These are phyloP conservation scores for Allobates femoralis DNA, from an alignment of 2,797 vertebrate genomes.

Conservation along the genomic window DNA sequence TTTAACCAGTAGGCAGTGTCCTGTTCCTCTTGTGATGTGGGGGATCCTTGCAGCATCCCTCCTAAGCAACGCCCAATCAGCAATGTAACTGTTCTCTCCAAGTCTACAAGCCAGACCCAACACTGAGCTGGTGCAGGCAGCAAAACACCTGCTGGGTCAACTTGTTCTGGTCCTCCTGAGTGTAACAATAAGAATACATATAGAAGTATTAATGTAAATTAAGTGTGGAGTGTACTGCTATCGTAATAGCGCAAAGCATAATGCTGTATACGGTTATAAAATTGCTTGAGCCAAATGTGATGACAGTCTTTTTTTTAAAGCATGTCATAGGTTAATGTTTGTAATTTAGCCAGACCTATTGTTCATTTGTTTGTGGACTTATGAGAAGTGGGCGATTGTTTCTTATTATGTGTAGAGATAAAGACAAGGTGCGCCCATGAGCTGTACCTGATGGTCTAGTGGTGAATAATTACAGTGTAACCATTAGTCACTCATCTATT, in stretches of 20 bases:
- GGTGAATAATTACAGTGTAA: no score
- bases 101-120: slow-evolving; percentile 97
- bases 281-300: neutral
- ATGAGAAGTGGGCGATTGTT: no score
- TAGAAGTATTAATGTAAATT: neutral
- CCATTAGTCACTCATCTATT: no score
- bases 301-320: no score
- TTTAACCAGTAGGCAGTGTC: slow-evolving; percentile 94
- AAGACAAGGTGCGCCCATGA: no score
- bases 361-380: no score
- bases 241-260: neutral
- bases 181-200: slow-evolving; percentile 32
- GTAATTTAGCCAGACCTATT: no score
- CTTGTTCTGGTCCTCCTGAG: slow-evolving; percentile 87
- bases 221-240: neutral
- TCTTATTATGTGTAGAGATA: no score
- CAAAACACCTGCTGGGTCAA: slow-evolving; percentile 83
- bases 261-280: neutral
- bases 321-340: no score
- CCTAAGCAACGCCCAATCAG: slow-evolving; percentile 94
- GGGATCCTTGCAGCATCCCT: slow-evolving; percentile 93
- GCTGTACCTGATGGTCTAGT: no score
- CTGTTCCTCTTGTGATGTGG: slow-evolving; percentile 90
- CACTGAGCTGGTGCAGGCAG: slow-evolving; percentile 84
- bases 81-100: slow-evolving; percentile 92